phyloP scores from a whole-genome alignment of 1,140 invertebrate genomes.

The Drosophila teissieri region DNA sequence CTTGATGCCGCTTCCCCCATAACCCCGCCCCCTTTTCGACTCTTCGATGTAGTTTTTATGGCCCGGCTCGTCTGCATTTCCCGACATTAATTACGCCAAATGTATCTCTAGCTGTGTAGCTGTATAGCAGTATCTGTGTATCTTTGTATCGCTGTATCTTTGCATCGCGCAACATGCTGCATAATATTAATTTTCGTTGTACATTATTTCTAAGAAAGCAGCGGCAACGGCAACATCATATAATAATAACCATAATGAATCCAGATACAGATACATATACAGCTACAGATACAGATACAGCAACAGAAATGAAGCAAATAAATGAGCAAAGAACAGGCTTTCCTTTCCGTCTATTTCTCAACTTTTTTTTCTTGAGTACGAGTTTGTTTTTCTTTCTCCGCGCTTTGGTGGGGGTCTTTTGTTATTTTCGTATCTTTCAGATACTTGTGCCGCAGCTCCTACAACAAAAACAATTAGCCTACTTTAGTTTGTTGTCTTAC shows the following conservation, averaged over 20 bases:
- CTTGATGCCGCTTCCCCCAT: constrained; percentile 18
- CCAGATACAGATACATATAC: constrained; percentile 41
- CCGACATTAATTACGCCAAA: constrained; percentile 80
- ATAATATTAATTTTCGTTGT: constrained; percentile 81
- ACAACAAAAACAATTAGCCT: constrained; percentile 79
- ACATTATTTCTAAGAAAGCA: constrained; percentile 73
- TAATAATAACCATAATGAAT: constrained; percentile 78
- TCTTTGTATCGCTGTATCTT: constrained; percentile 59
- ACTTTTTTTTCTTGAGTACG: constrained; percentile 6
- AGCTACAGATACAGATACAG: constrained; percentile 37
- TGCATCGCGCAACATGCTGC: constrained; percentile 76
- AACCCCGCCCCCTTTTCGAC: constrained; percentile 19
- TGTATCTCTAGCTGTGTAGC: constrained; percentile 45
- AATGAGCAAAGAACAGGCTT: constrained; percentile 74
- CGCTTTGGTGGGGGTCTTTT: constrained; percentile 27
- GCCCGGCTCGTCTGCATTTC: constrained; percentile 61
- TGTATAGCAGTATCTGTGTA: constrained; percentile 30
- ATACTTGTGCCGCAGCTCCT: constrained; percentile 34
- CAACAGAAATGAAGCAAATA: constrained; percentile 75
- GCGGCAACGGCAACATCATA: constrained; percentile 52
- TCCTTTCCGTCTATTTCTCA: constrained; percentile 24
- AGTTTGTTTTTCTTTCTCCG: constrained; percentile 28
- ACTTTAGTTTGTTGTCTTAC: constrained; percentile 80
- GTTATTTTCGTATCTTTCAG: constrained; percentile 23
- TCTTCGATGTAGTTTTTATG: constrained; percentile 61